A percentile compares a stretch with the other conserved stretches of the same genome.
These are phyloP conservation scores for Poeciliopsis retropinna DNA, from an alignment of 2,113 vertebrate species.

Conservation along the genomic window DNA sequence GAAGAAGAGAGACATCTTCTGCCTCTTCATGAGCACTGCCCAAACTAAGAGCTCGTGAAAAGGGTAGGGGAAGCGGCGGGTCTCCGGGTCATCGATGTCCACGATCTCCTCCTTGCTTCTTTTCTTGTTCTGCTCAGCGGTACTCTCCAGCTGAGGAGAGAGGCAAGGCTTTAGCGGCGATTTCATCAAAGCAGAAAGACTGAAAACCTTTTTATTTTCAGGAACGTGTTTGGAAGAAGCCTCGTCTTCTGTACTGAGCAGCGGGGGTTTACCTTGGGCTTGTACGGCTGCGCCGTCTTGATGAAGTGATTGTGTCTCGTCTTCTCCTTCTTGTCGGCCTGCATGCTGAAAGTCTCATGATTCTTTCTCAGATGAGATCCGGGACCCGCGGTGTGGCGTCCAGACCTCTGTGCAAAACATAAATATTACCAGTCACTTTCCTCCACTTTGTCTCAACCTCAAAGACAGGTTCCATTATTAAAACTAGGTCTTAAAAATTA, in stretches of 20 bases:
- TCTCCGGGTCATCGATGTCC: slow-evolving; percentile 98
- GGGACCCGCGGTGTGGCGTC: slow-evolving; percentile 83
- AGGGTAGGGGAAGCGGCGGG: slow-evolving; percentile 92
- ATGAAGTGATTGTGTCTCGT: slow-evolving; percentile 98
- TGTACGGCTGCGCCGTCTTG: slow-evolving; percentile 98
- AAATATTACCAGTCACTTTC: background rate
- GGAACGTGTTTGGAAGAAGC: background rate
- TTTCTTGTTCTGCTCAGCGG: slow-evolving; percentile 90
- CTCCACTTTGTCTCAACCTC: background rate
- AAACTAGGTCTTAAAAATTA: background rate
- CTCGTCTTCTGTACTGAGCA: background rate
- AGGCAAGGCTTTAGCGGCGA: background rate
- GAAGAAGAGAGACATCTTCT: slow-evolving; percentile 98
- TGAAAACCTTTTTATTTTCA: background rate
- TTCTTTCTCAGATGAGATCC: slow-evolving; percentile 90
- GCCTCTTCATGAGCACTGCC: slow-evolving; percentile 98
- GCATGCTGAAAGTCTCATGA: slow-evolving; percentile 93
- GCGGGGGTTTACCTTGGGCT: slow-evolving; percentile 87
- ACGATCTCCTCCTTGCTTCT: slow-evolving; percentile 97
- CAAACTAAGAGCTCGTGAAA: slow-evolving; percentile 97
- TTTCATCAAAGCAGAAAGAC: background rate
- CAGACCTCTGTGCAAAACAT: slow-evolving; percentile 84
- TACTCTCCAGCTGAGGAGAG: slow-evolving; percentile 69
- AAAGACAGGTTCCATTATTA: background rate
- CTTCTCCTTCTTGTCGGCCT: slow-evolving; percentile 98